phyloP scores from a whole-genome alignment of 2,888 invertebrate species.

The Callyntrura sp. region DNA sequence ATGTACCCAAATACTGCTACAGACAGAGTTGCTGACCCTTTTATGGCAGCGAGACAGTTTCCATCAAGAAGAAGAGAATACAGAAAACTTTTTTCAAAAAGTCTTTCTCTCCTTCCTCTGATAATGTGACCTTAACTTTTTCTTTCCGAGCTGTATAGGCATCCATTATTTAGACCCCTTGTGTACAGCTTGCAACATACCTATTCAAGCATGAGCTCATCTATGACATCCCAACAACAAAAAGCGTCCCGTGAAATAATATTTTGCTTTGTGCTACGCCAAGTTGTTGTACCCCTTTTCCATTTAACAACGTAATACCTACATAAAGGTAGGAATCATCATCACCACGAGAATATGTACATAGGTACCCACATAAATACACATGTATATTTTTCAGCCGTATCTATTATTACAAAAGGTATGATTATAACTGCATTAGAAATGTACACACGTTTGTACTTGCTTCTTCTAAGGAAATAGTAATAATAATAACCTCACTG shows the following conservation, averaged over 20 bases:
- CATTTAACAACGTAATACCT: background rate
- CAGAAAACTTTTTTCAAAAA: constrained; percentile 52
- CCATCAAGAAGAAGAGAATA: constrained; percentile 23
- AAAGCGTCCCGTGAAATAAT: constrained; percentile 61
- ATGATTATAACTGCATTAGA: constrained; percentile 38
- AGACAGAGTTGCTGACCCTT: constrained; percentile 66
- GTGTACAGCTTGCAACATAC: background rate
- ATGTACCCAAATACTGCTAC: constrained; percentile 19
- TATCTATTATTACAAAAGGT: background rate
- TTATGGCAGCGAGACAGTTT: constrained; percentile 22
- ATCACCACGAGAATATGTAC: too few relatives aligned
- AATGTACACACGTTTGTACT: constrained; percentile 12
- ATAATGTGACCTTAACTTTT: constrained; percentile 71
- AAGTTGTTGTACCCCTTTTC: constrained; percentile 22
- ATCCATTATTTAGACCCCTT: background rate
- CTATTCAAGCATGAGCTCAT: constrained; percentile 28
- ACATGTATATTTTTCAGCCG: background rate
- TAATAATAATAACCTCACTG: constrained; percentile 74
- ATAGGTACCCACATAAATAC: constrained; percentile 5
- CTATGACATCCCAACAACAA: constrained; percentile 41
- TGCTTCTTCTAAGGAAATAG: constrained; percentile 68
- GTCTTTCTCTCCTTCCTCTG: constrained; percentile 53
- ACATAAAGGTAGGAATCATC: background rate
- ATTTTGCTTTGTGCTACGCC: constrained; percentile 8
- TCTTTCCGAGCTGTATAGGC: constrained; percentile 7